A percentile compares a stretch with the other conserved stretches of the same genome.
These are phyloP conservation scores for Scaptomyza flava DNA, from an alignment of 2,888 invertebrate species.

Conservation along the genomic window DNA sequence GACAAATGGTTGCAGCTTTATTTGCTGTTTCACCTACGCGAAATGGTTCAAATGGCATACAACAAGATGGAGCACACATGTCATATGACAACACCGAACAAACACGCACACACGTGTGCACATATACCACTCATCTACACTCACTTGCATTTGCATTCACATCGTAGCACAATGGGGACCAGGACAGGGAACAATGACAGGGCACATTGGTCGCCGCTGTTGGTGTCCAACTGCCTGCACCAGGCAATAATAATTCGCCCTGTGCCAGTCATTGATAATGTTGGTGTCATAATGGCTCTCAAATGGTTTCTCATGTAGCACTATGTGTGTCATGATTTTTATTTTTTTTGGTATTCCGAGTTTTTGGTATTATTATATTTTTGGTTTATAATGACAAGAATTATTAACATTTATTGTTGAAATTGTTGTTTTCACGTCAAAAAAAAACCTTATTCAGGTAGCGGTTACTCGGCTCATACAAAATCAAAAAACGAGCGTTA, in stretches of 20 bases:
- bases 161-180: slow-evolving; percentile 37
- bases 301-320: slow-evolving; percentile 40
- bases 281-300: slow-evolving; percentile 71
- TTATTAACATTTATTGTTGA: too few species aligned
- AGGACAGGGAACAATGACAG: slow-evolving; percentile 52
- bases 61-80: slow-evolving; percentile 65
- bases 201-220: slow-evolving; percentile 29
- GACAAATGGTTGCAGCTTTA: slow-evolving; percentile 54
- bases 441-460: too few species aligned
- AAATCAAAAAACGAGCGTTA: too few species aligned
- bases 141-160: slow-evolving; percentile 57
- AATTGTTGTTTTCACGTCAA: too few species aligned
- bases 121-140: not conserved
- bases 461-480: too few species aligned
- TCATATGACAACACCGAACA: slow-evolving; percentile 27
- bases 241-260: slow-evolving; percentile 77
- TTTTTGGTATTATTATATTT: too few species aligned
- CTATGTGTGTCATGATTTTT: too few species aligned
- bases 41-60: slow-evolving; percentile 72
- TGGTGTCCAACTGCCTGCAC: slow-evolving; percentile 65
- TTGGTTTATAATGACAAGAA: too few species aligned
- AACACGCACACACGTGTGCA: slow-evolving; percentile 1
- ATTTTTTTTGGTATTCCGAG: too few species aligned
- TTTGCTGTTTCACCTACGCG: slow-evolving; percentile 27
- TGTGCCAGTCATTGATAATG: slow-evolving; percentile 73